Conservation (phyloP, 2,888 invertebrate species). For the Tenthredo scrophulariae region DNA sequence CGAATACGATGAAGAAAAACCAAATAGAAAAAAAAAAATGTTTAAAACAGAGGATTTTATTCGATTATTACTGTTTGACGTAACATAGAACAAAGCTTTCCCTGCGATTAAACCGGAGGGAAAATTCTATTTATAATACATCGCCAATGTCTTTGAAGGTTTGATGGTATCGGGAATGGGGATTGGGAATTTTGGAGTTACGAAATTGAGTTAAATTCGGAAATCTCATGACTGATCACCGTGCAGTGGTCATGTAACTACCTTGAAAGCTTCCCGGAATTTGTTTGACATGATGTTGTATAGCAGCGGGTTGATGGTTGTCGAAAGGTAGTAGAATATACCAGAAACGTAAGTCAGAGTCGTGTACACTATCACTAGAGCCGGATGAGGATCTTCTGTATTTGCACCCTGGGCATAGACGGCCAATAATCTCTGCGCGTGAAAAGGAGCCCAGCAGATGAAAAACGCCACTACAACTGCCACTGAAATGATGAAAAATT, state of each 20-base stretch:
- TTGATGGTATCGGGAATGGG: not conserved
- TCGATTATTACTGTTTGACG: not conserved
- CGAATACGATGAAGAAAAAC: not conserved
- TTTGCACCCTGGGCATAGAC: conserved; percentile 84
- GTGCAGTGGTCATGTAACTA: conserved; percentile 69
- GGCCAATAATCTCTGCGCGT: conserved; percentile 92
- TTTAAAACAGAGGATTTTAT: not conserved
- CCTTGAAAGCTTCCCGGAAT: conserved; percentile 86
- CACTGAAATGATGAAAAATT: conserved; percentile 79
- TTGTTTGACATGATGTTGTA: conserved; percentile 87
- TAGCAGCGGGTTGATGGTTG: conserved; percentile 85
- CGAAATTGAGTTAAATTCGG: not conserved
- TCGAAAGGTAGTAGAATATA: conserved; percentile 84
- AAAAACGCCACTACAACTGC: conserved; percentile 91
- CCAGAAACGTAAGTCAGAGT: conserved; percentile 83
- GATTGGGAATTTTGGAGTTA: not conserved
- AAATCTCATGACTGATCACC: not conserved
- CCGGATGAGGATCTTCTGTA: conserved; percentile 78
- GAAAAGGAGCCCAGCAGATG: conserved; percentile 95
- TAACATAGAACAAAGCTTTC: not conserved
- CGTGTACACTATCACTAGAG: conserved; percentile 78
- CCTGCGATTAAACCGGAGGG: not conserved
- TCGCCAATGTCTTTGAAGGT: not conserved
- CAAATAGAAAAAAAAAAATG: not conserved
- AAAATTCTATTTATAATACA: not conserved